Percentiles rank a stretch among this genome's conserved stretches.
phyloP scores from a whole-genome alignment of 2,888 invertebrate species.

The Steromphala cineraria region DNA sequence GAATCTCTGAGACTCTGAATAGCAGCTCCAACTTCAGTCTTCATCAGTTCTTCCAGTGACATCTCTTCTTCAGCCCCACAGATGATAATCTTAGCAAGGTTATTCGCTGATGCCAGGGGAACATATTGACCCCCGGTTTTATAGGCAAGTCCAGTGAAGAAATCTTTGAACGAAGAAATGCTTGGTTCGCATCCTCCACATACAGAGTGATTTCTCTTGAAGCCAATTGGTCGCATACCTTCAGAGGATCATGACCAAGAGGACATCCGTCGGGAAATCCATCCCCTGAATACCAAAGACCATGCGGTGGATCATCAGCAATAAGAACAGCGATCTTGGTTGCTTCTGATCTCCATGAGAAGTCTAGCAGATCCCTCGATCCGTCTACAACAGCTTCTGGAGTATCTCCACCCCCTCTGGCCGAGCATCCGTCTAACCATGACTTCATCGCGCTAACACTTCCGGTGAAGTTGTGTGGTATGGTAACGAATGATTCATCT shows the following conservation, averaged over 20 bases:
- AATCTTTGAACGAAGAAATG: conserved; percentile 63
- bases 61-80: conserved; percentile 70
- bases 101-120: conserved; percentile 60
- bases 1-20: conserved; percentile 41
- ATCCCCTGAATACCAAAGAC: conserved; percentile 51
- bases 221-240: conserved; percentile 54
- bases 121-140: conserved; percentile 71
- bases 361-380: conserved; percentile 61
- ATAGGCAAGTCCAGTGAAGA: conserved; percentile 66
- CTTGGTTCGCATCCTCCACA: conserved; percentile 67
- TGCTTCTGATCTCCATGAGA: conserved; percentile 65
- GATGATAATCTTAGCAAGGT: conserved; percentile 64
- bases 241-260: conserved; percentile 65
- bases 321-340: conserved; percentile 70
- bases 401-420: conserved; percentile 66
- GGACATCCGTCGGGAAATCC: conserved; percentile 68
- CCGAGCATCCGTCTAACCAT: conserved; percentile 60
- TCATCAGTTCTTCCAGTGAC: conserved; percentile 65
- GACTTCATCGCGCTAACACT: conserved; percentile 63
- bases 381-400: conserved; percentile 72
- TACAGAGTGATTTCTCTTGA: conserved; percentile 68
- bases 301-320: conserved; percentile 71
- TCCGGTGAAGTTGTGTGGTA: conserved; percentile 64
- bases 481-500: conserved; percentile 62
- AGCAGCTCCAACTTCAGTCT: conserved; percentile 57